Base-by-base conservation (phyloP, 2,797 vertebrate species). In the Zalophus californianus region DNA sequence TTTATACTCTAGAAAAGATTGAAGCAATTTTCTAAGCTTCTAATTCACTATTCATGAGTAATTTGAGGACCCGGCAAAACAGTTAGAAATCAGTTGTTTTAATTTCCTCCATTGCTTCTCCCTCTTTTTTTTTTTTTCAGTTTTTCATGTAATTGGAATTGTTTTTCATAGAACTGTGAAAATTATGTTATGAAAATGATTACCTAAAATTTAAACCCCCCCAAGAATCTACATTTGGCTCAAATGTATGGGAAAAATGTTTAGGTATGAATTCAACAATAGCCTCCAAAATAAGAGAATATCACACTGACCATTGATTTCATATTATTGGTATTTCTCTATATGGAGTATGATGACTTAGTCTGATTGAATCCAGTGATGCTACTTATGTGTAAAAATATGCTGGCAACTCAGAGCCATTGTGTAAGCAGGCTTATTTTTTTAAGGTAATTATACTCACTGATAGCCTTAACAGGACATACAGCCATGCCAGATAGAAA, bases 401-500 rank as follows among this genome's bases (percentile, higher is more conserved):
- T 78, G 64, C 48, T 77, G 35, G 52, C 56, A 56, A 60, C 41
- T 41, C 21, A 90, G 60, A 97, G 75, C 9, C 84, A 92, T 18
- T 38, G 48, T 60, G 27, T 58, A 97, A 96, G 0, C 2, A 89
- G 35, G 95, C 97, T 88, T 97, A 35, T 54, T 94, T 97, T 73
- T 96, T 96, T 90, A 78, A 94, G 25, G 1, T 75, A 94, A 75
- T 96, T 96, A 70, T 96, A 93, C 88, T 70, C 58, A 16, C 18
- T 48, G 88, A 89, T 21, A 95, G 75, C 5, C 64, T 97, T 64
- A 96, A 70, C 5, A 96, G 83, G 78, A 84, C 75, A 84, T 4
- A 84, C 9, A 78, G 64, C 48, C 60, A 88, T 82, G 29, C 35
- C 75, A 97, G 86, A 60, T 23, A 97, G 58, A 97, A 96, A 98